Evolutionary conservation across 1,140 invertebrate genomes (phyloP).

Genomic region (Ceratitis capitata): DNA sequence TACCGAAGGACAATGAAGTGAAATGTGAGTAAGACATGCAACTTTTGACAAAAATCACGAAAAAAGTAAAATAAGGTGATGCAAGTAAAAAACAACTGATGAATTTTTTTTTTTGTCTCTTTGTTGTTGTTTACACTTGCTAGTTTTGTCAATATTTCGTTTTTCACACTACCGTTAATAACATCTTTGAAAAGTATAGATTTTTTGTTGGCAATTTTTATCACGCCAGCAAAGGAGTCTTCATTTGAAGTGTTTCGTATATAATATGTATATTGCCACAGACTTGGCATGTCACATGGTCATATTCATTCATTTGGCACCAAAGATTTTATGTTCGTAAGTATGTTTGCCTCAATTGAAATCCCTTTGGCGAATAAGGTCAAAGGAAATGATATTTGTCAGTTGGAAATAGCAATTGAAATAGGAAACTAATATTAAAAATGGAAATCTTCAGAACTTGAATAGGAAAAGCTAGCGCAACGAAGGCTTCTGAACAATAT

Average conservation of each 20-base stretch:
- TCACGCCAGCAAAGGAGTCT: neutral
- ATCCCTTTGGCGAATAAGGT: neutral
- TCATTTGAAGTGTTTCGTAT: constrained; percentile 4
- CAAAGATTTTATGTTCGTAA: neutral
- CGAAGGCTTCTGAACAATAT: too few species aligned
- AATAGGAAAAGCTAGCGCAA: too few species aligned
- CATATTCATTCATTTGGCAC: constrained; percentile 15
- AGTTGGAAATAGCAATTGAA: neutral
- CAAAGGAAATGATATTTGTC: constrained; percentile 13
- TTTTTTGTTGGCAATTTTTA: constrained; percentile 2
- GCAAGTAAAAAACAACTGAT: too few species aligned
- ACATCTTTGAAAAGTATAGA: neutral
- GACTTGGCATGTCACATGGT: neutral
- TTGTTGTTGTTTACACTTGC: neutral
- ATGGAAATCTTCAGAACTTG: too few species aligned
- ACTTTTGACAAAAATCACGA: neutral
- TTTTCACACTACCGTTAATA: neutral
- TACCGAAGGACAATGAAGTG: neutral
- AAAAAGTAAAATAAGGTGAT: too few species aligned
- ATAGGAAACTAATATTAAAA: neutral
- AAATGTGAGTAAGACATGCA: constrained; percentile 14
- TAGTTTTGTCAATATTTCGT: constrained; percentile 15
- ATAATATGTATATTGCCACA: neutral
- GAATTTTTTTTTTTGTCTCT: neutral
- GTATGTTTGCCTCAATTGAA: too few species aligned